Evolutionary conservation across 2,113 vertebrate species (phyloP), one percentile per base, ranked within the genome.

Genomic region (Poeciliopsis retropinna): DNA sequence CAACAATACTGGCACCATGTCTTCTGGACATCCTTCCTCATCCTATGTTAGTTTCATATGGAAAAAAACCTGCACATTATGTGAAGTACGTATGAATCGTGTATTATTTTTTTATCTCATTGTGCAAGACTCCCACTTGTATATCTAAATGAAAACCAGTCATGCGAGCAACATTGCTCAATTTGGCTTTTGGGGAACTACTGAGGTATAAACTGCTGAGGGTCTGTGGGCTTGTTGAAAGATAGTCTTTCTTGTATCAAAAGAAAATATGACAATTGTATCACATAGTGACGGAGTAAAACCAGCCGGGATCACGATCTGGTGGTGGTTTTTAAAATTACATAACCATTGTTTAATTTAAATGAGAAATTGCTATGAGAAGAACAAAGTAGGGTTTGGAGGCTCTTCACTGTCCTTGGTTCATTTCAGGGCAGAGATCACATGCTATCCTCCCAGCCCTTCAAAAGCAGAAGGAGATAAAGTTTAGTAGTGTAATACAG

Each of bases 261-360:
- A 83, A 70, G 69, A 77, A 78, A 75, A 81, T 62, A 77, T 12
- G 72, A 80, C 76, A 89, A 81, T 87, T 85, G 78, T 76, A 76
- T 70, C 73, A 80, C 63, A 79, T 34, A 29, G 66, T 73, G 76
- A 74, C 41, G 70, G 31, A 84, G 67, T 44, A 15, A 29, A 82
- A 31, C 69, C 71, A 44, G 15, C 44, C 63, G 68, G 75, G 39
- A 51, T 72, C 28, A 62, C 60, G 85, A 67, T 93, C 86, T 93
- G 92, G 75, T 91, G 85, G 71, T 76, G 76, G 84, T 93, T 92
- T 92, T 89, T 1, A 65, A 71, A 69, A 63, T 94, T 89, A 71
- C 79, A 85, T 90, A 93, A 94, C 75, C 32, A 3, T 77, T 78
- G 62, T 72, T 67, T 89, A 90, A 76, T 89, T 89, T 89, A 70